phyloP scores from a whole-genome alignment of 2,113 vertebrate genomes.

The Dicerorhinus sumatrensis region DNA sequence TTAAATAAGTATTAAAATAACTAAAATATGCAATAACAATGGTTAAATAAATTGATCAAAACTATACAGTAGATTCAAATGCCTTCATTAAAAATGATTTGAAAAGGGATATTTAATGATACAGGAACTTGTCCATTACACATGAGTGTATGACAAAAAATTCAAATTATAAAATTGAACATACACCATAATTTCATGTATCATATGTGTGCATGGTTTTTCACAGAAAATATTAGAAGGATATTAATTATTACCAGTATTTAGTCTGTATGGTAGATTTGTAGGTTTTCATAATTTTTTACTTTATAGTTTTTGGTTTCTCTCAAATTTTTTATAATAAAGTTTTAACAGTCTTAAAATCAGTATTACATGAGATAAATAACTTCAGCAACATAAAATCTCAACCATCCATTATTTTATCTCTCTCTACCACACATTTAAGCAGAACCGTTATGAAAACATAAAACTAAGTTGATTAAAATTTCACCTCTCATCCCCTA shows the following conservation, averaged over 20 bases:
- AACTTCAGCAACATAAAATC: neutral
- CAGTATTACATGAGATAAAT: neutral
- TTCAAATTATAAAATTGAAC: neutral
- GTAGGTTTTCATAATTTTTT: neutral
- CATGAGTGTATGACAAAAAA: neutral
- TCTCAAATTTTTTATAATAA: neutral
- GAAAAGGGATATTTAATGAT: neutral
- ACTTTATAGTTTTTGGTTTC: neutral
- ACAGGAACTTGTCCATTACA: neutral
- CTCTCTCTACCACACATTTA: neutral
- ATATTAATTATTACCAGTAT: neutral
- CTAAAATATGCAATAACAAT: neutral
- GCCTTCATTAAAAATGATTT: neutral
- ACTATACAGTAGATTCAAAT: neutral
- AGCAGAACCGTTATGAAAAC: neutral
- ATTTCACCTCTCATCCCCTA: neutral
- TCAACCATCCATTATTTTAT: neutral
- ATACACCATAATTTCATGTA: neutral
- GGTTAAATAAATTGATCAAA: neutral
- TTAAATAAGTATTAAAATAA: slow-evolving; percentile 1
- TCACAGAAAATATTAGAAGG: neutral
- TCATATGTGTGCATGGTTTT: neutral
- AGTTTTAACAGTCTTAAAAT: neutral
- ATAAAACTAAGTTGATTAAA: neutral
- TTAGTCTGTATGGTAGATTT: neutral